Evolutionary conservation across 2,888 invertebrate species (phyloP), one percentile per base, ranked within the genome.

Genomic region (Cephus sareptanus): DNA sequence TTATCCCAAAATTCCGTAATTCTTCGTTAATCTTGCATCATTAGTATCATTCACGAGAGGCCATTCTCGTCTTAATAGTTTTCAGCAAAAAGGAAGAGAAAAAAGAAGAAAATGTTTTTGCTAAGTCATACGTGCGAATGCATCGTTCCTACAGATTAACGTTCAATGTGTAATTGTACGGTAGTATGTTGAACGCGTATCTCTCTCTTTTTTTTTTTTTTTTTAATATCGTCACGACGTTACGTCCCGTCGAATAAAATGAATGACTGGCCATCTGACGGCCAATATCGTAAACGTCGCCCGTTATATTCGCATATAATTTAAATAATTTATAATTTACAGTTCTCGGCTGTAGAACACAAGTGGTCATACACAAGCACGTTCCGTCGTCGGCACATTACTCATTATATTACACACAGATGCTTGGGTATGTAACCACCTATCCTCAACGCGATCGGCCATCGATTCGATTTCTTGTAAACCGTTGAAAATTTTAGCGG

Each of bases 301-400:
- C 85, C 82, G 81, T 87, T 87, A 83, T 83, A 81, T 86, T 83
- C 83, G 85, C 56, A 56, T 87, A 86, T 89, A 88, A 89, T 88
- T 88, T 85, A 88, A 89, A 89, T 88, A 88, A 90, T 89, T 88
- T 88, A 88, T 87, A 88, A 88, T 88, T 87, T 87, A 90, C 85
- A 89, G 84, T 88, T 84, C 71, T 81, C 79, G 56, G 75, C 82
- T 83, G 83, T 83, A 83, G 86, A 88, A 89, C 87, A 89, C 87
- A 88, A 88, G 86, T 85, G 86, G 87, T 83, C 83, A 84, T 85
- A 88, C 83, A 82, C 85, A 85, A 89, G 89, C 87, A 87, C 86
- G 78, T 85, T 82, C 79, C 83, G 79, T 84, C 81, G 33, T 85
- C 81, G 33, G 71, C 34, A 71, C 71, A 23, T 31, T 33, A 13